Percentiles rank a stretch among this genome's conserved stretches.
Evolutionary conservation across 2,797 vertebrate species (phyloP).

Genomic region (Acrocephalus scirpaceus): DNA sequence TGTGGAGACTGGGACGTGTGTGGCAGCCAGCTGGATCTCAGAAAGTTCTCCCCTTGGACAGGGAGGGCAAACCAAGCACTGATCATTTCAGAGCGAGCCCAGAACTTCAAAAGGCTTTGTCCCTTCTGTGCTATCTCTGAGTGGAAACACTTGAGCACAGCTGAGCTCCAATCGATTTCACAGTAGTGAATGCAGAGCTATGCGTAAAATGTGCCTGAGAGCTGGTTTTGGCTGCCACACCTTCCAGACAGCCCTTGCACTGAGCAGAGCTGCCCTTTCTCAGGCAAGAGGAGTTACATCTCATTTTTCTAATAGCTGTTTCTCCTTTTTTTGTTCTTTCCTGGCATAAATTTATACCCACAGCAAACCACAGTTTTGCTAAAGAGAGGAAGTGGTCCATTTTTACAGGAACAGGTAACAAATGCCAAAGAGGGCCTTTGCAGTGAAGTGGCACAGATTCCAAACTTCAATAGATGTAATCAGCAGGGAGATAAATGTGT

Average conservation of each 20-base stretch:
- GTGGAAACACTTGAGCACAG: neutral
- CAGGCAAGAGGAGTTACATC: neutral
- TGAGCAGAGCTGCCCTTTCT: neutral
- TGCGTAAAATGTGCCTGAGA: neutral
- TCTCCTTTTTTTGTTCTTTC: neutral
- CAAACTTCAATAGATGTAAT: neutral
- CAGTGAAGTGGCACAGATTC: neutral
- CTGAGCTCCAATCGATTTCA: neutral
- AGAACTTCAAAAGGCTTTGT: neutral
- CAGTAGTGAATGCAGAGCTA: neutral
- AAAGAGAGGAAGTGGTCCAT: neutral
- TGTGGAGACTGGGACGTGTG: neutral
- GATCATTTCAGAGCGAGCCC: neutral
- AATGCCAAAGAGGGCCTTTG: neutral
- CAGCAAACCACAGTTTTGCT: neutral
- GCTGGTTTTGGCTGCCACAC: neutral
- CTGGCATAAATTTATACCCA: neutral
- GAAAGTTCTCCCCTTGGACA: neutral
- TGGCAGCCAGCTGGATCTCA: neutral
- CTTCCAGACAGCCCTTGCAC: neutral
- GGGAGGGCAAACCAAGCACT: neutral
- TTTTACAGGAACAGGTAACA: constrained; percentile 38
- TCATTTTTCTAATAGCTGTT: constrained; percentile 22
- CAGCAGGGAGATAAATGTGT: neutral
- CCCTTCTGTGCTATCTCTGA: neutral